Percentiles rank a stretch among this genome's conserved stretches.
Evolutionary conservation across 2,797 vertebrate species (phyloP).

Genomic region (Hydrophis major): DNA sequence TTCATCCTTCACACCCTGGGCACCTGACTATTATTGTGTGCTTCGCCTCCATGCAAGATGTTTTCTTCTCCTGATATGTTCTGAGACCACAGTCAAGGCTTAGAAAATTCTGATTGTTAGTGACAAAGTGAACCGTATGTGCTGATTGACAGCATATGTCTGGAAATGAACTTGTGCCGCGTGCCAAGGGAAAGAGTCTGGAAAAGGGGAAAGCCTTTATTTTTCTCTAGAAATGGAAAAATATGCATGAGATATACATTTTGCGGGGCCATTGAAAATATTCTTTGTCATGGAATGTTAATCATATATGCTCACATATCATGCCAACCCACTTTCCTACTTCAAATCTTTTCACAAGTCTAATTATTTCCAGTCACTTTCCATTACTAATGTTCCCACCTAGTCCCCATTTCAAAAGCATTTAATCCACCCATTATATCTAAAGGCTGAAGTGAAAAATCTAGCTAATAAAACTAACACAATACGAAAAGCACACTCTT

Average conservation of each 20-base stretch:
- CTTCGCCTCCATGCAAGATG: background rate
- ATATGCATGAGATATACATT: constrained; percentile 37
- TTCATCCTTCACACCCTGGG: background rate
- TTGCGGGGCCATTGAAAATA: constrained; percentile 9
- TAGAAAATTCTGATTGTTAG: constrained; percentile 7
- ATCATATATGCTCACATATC: background rate
- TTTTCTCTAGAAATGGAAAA: constrained; percentile 29
- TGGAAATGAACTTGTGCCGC: background rate
- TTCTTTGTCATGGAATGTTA: constrained; percentile 29
- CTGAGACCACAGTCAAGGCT: background rate
- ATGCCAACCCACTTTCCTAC: constrained; percentile 19
- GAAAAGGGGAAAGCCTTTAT: constrained; percentile 13
- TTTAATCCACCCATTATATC: background rate
- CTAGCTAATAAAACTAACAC: background rate
- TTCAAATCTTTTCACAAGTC: background rate
- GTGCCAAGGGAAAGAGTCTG: constrained; percentile 16
- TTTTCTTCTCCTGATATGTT: constrained; percentile 2
- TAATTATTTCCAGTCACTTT: constrained; percentile 31
- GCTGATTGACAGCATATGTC: background rate
- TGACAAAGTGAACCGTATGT: background rate
- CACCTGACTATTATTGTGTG: background rate
- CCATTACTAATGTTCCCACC: constrained; percentile 28
- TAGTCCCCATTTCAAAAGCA: background rate
- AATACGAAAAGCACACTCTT: background rate
- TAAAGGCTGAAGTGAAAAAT: background rate